Evolutionary conservation across 2,113 vertebrate species (phyloP).

Genomic region (Platycercus adscitus): DNA sequence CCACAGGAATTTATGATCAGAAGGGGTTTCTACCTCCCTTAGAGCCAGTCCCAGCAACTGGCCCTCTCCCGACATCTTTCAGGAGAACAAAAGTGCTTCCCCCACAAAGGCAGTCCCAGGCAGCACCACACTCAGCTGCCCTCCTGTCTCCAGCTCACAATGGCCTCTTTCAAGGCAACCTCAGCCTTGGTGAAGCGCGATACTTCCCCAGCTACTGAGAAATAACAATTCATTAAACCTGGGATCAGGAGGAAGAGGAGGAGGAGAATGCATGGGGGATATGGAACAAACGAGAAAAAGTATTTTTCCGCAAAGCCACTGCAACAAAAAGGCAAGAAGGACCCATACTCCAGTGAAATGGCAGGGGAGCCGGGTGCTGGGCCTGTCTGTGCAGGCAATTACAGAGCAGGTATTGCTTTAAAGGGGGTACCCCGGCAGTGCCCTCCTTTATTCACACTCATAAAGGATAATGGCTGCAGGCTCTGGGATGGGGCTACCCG

Average conservation of each 20-base stretch:
- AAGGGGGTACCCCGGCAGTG: background rate
- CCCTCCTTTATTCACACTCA: background rate
- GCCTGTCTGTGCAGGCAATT: background rate
- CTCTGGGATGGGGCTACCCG: background rate
- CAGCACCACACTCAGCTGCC: background rate
- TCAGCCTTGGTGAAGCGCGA: background rate
- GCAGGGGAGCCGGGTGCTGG: background rate
- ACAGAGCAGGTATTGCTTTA: background rate
- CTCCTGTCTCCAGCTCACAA: constrained; percentile 48
- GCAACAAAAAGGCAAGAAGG: background rate
- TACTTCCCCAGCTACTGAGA: background rate
- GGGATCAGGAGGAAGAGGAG: background rate
- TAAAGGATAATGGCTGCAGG: background rate
- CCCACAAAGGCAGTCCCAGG: constrained; percentile 33
- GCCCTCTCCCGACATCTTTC: background rate
- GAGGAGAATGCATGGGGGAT: background rate
- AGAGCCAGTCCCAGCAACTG: background rate
- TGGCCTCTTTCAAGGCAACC: constrained; percentile 50
- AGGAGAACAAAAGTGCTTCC: constrained; percentile 48
- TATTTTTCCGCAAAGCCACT: background rate
- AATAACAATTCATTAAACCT: constrained; percentile 35
- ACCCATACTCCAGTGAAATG: background rate
- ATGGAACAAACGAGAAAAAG: background rate
- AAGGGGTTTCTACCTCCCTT: background rate
- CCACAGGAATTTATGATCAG: background rate